A percentile compares a stretch with the other conserved stretches of the same genome.
Conservation (phyloP, 2,888 invertebrate species). For the Hipparchia semele region DNA sequence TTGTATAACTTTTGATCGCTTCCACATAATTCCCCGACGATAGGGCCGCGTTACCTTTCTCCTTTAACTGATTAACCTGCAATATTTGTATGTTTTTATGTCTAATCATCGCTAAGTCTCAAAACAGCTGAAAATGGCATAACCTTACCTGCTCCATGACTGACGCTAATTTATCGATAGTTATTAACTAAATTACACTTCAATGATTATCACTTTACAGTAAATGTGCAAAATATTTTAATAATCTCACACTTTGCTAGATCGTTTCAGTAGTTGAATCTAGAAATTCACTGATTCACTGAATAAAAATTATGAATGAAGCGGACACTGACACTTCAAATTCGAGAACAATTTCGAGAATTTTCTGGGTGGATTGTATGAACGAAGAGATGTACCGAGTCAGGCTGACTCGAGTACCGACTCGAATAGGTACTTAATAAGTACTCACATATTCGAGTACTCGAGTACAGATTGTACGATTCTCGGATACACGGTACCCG, state of each 20-base stretch:
- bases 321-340: constrained; percentile 54
- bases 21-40: constrained; percentile 89
- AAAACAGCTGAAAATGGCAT: constrained; percentile 54
- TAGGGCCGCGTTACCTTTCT: constrained; percentile 93
- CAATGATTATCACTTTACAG: constrained; percentile 10
- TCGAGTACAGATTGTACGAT: no score
- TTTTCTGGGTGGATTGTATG: constrained; percentile 55
- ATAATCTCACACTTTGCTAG: constrained; percentile 10
- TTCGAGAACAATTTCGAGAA: constrained; percentile 75
- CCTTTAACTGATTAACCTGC: constrained; percentile 92
- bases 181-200: constrained; percentile 5
- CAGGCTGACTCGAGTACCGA: no score
- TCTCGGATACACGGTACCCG: no score
- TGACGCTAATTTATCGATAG: constrained; percentile 39
- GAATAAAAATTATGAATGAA: constrained; percentile 42
- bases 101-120: constrained; percentile 26
- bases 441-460: no score
- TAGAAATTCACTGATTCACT: constrained; percentile 40
- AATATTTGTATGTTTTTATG: constrained; percentile 47
- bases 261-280: constrained; percentile 28
- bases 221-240: constrained; percentile 12
- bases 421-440: no score
- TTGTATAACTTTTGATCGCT: constrained; percentile 90
- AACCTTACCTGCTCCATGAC: constrained; percentile 80
- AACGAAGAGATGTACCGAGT: no score